Base-by-base conservation (phyloP, 2,888 invertebrate species). In the Leucophenga montana region DNA sequence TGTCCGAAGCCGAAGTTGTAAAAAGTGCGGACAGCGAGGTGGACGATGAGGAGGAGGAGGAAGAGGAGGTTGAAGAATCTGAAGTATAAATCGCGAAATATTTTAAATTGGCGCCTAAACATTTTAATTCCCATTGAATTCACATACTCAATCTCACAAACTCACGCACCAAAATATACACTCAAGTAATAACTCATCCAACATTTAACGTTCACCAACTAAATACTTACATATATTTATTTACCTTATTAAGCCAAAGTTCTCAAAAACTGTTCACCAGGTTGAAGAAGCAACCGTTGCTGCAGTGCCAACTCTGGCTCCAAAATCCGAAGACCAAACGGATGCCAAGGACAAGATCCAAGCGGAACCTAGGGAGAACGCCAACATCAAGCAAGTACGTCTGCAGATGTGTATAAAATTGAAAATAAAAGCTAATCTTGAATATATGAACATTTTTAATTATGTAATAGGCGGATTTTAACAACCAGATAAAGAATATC, bases 401-500 rank as follows among this genome's bases (percentile, higher is more conserved):
- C 11, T 20, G 16, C 53, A 20, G 14, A 53, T 18, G 16, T 4
- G 46, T 46, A n/a, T n/a, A 16, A n/a, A 50, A 6, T 48, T 13
- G 48, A n/a, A 48, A 27, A 53, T n/a, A 8, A 13, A 33, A 16
- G 18, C 20, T 3, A 18, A 18, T 0, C 27, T 16, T 61, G 31
- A 61, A n/a, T n/a, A n/a, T n/a, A n/a, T n/a, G n/a, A n/a, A n/a
- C n/a, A n/a, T n/a, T 22, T 61, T 16, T 62, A 62, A 6, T n/a
- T n/a, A n/a, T n/a, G n/a, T n/a, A n/a, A n/a, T 90, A 91, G 80
- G 91, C 90, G 74, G 90, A 88, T 77, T 90, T 91, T 70, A 91
- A 91, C 77, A 91, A 90, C 79, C 90, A 90, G 16, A 85, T 92
- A 68, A 91, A 91, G 76, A 91, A 92, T 79, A 92, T 92, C 67